These are phyloP conservation scores for Hipposideros armiger DNA, from an alignment of 2,113 vertebrate species.

Conservation along the genomic window DNA sequence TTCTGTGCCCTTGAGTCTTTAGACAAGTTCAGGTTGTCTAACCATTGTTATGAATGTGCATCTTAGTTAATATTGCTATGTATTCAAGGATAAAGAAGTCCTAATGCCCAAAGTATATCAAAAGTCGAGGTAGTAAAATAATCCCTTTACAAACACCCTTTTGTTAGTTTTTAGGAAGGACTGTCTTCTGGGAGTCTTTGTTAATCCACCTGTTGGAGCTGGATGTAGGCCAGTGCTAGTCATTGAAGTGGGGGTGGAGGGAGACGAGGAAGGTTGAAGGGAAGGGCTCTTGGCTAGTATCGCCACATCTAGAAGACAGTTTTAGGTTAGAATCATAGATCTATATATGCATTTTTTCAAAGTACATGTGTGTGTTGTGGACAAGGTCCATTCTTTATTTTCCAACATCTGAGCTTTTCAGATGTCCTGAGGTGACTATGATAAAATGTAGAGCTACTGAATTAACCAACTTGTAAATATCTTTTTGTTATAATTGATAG, in stretches of 20 bases:
- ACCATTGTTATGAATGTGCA: background rate
- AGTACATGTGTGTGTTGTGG: background rate
- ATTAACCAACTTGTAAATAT: slow-evolving; percentile 26
- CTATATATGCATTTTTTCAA: background rate
- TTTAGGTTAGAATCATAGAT: background rate
- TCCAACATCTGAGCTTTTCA: slow-evolving; percentile 2
- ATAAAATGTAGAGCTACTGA: slow-evolving; percentile 30
- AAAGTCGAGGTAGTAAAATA: background rate
- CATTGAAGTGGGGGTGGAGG: background rate
- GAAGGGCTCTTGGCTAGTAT: background rate
- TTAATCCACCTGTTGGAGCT: background rate
- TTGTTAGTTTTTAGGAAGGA: slow-evolving; percentile 39
- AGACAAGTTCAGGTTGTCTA: background rate
- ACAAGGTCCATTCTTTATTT: slow-evolving; percentile 10
- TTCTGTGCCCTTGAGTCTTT: background rate
- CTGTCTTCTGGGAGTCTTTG: background rate
- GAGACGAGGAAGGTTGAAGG: background rate
- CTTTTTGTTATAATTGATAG: background rate
- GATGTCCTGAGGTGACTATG: background rate
- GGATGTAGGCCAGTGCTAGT: background rate
- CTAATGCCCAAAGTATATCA: background rate
- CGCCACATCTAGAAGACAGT: background rate
- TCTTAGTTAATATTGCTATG: slow-evolving; percentile 24
- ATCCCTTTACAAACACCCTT: background rate
- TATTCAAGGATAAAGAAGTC: slow-evolving; percentile 28